Evolutionary conservation across 1,140 invertebrate genomes (phyloP).

Genomic region (Wiebesia pumilae): DNA sequence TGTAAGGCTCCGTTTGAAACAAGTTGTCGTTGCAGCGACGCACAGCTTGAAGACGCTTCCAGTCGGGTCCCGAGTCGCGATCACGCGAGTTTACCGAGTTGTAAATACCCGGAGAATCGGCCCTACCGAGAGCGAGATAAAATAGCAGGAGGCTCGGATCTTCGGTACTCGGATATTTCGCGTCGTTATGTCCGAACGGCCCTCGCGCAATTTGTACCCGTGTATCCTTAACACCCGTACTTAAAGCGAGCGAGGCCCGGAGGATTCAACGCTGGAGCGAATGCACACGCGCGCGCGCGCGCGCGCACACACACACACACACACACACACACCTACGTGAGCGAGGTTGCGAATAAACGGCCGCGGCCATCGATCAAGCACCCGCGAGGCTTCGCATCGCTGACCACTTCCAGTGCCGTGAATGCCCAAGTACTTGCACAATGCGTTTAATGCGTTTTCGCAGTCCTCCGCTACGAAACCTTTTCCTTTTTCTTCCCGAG

Average conservation of each 20-base stretch:
- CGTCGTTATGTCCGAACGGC: conserved; percentile 29
- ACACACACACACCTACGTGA: background rate
- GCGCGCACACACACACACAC: too few species aligned
- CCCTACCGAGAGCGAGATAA: background rate
- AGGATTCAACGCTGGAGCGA: background rate
- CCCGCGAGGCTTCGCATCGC: background rate
- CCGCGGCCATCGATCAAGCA: background rate
- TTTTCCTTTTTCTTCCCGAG: background rate
- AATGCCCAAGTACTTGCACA: background rate
- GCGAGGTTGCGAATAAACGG: background rate
- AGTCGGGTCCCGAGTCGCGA: background rate
- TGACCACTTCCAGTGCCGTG: too few species aligned
- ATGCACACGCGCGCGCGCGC: too few species aligned
- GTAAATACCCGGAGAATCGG: background rate
- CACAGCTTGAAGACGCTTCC: background rate
- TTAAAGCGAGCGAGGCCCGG: conserved; percentile 47
- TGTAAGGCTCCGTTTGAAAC: too few species aligned
- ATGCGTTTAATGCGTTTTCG: background rate
- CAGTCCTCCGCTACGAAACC: background rate
- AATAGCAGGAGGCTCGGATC: background rate
- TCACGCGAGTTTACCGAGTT: conserved; percentile 2
- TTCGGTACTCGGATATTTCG: background rate
- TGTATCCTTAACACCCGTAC: conserved; percentile 47
- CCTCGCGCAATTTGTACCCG: conserved; percentile 58
- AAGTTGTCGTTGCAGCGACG: too few species aligned